A percentile compares a stretch with the other conserved stretches of the same genome.
These are phyloP conservation scores for Acrobasis consociella DNA, from an alignment of 2,888 invertebrate species.

Conservation along the genomic window DNA sequence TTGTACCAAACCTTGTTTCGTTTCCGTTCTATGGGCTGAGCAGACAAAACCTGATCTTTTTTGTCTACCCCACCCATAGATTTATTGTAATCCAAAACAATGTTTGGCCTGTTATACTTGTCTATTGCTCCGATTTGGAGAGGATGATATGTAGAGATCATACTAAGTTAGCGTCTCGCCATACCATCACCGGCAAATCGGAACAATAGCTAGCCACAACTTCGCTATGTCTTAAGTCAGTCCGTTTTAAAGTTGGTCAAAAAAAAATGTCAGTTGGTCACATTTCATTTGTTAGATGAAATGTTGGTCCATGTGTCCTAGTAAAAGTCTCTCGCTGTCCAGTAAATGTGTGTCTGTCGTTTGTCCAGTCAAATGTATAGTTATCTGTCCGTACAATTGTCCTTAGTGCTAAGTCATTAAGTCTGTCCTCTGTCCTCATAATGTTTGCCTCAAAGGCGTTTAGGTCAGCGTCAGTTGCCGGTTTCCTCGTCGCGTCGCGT, in stretches of 20 bases:
- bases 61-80: conserved; percentile 38
- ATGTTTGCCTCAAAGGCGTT: not conserved
- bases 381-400: not conserved
- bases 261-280: conserved; percentile 18
- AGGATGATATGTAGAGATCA: conserved; percentile 33
- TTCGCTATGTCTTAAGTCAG: conserved; percentile 22
- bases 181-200: conserved; percentile 54
- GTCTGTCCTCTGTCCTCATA: not conserved
- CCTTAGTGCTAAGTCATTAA: not conserved
- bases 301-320: not conserved
- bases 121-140: conserved; percentile 25
- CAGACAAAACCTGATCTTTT: conserved; percentile 40
- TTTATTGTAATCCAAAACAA: conserved; percentile 28
- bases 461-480: no score
- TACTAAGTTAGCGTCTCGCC: conserved; percentile 40
- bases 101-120: conserved; percentile 25
- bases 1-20: conserved; percentile 34
- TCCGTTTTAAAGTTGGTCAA: not conserved
- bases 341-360: conserved; percentile 11
- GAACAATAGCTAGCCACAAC: conserved; percentile 32
- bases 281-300: not conserved
- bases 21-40: conserved; percentile 32
- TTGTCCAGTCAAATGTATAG: conserved; percentile 21
- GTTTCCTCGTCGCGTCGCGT: no score
- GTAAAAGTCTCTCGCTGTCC: no score